Evolutionary conservation across 2,113 vertebrate species (phyloP), one percentile per base, ranked within the genome.

Genomic region (Lasiurus cinereus): DNA sequence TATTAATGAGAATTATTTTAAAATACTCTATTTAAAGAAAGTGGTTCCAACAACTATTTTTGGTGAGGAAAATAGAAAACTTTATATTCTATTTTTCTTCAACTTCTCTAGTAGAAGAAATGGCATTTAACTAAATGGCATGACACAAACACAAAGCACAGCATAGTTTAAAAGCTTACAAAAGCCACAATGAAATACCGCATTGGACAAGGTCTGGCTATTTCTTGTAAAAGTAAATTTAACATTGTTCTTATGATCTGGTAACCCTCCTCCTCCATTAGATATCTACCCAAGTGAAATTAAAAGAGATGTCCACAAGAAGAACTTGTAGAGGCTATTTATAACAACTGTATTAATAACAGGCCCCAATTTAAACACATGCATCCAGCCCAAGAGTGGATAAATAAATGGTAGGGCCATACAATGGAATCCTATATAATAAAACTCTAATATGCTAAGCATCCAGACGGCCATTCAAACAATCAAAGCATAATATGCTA

Each of bases 31-130:
- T 67, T 83, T 88, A 83, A 21, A 88, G n/a, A 36, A 72, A 79
- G 13, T 50, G 12, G 50, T 80, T 59, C 52, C 22, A 84, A 95
- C 2, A 33, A 83, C 43, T 73, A 39, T 11, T 4, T 74, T 52
- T 54, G 56, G 8, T 50, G 56, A 76, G 11, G 21, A 87, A 62
- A 48, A 36, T 22, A 8, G 27, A 87, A 62, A 48, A 46, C 18
- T 85, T 85, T 82, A 78, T 89, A 73, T 52, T 64, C 14, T 83
- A n/a, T 87, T 52, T 72, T 95, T 95, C 66, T 77, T 83, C 36
- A 91, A n/a, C 13, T 62, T 91, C 14, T 88, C 13, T 36, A 84
- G 82, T 88, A 67, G 83, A 88, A 36, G 19, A 18, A 93, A 59
- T 29, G 22, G 3, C 36, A 24, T 83, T 91, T 84, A 88, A 52